phyloP scores from a whole-genome alignment of 2,888 invertebrate species.

The Ormyrus thymus region DNA sequence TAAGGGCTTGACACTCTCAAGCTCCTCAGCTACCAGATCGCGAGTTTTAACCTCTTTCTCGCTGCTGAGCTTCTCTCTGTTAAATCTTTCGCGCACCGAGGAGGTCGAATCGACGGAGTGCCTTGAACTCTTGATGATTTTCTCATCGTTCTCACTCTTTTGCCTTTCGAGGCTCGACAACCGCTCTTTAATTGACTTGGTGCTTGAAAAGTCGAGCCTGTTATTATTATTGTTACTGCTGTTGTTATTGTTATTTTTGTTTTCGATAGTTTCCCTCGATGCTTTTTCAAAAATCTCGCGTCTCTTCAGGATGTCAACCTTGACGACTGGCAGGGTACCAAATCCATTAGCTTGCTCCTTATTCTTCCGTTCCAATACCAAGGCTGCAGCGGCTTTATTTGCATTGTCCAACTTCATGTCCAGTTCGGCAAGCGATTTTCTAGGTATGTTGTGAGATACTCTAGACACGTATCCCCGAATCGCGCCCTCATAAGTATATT shows the following conservation, averaged over 20 bases:
- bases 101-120: conserved; percentile 80
- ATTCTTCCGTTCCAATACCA: conserved; percentile 63
- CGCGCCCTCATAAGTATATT: conserved; percentile 91
- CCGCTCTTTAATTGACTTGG: conserved; percentile 84
- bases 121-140: conserved; percentile 68
- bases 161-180: conserved; percentile 83
- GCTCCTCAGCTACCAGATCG: conserved; percentile 63
- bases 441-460: conserved; percentile 75
- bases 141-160: conserved; percentile 77
- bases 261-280: conserved; percentile 66
- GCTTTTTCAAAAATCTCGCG: conserved; percentile 89
- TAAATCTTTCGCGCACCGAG: conserved; percentile 80
- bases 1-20: conserved; percentile 65
- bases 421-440: conserved; percentile 68
- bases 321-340: conserved; percentile 78
- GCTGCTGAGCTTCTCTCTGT: conserved; percentile 72
- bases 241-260: conserved; percentile 66
- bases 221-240: conserved; percentile 70
- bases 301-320: conserved; percentile 88
- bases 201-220: conserved; percentile 78
- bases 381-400: conserved; percentile 57
- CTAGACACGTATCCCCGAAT: conserved; percentile 90
- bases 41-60: conserved; percentile 65
- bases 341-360: conserved; percentile 73
- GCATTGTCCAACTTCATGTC: conserved; percentile 65